phyloP scores from a whole-genome alignment of 2,797 vertebrate genomes.

The Uromys caudimaculatus region DNA sequence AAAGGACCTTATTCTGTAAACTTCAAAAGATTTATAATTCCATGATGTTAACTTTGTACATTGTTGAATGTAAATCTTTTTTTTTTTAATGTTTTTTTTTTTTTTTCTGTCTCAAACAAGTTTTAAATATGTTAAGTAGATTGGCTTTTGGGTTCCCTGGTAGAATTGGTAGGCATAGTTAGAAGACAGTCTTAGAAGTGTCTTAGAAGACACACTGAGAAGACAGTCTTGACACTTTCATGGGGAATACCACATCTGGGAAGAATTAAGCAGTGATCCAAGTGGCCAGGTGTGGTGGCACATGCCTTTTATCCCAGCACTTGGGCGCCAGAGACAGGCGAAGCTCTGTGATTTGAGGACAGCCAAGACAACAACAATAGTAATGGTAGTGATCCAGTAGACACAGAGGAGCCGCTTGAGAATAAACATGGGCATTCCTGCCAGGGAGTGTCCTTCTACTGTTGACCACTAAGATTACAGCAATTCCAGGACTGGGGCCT shows the following conservation, averaged over 20 bases:
- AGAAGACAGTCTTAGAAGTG: not conserved
- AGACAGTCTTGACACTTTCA: not conserved
- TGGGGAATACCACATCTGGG: not conserved
- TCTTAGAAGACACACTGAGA: not conserved
- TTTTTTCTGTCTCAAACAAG: not conserved
- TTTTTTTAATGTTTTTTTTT: not conserved
- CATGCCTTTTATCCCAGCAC: not conserved
- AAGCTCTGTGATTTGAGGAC: not conserved
- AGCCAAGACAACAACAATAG: not conserved
- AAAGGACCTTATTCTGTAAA: not conserved
- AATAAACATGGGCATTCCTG: not conserved
- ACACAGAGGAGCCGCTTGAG: not conserved
- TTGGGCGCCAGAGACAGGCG: not conserved
- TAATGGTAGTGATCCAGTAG: not conserved
- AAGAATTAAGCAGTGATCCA: not conserved
- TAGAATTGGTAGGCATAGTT: not conserved
- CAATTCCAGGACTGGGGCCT: not conserved
- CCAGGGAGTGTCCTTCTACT: not conserved
- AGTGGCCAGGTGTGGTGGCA: not conserved
- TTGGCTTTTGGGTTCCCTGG: not conserved
- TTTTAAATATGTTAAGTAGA: not conserved
- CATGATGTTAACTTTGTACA: not conserved
- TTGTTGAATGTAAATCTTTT: not conserved
- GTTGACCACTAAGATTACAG: not conserved
- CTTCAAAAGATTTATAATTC: not conserved